phyloP scores from a whole-genome alignment of 2,797 vertebrate genomes.

The Mormyrops attenuatus region DNA sequence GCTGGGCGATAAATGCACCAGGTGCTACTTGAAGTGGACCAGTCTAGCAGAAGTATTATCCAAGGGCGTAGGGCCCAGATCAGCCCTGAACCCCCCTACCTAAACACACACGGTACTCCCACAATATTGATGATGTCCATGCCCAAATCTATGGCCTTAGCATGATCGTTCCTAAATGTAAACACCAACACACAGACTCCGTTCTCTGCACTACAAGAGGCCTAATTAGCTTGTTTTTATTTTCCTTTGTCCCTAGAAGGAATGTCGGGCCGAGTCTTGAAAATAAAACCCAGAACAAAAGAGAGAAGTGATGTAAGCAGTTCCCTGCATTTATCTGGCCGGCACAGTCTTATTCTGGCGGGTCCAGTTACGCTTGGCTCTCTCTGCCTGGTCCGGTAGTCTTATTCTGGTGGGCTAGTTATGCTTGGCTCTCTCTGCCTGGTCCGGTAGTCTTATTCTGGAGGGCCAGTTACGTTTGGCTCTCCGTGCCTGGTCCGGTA shows the following conservation, averaged over 20 bases:
- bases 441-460: too few species aligned
- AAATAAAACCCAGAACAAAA: conserved; percentile 44
- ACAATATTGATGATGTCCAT: too few species aligned
- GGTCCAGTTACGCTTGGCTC: conserved; percentile 34
- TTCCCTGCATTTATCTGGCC: conserved; percentile 40
- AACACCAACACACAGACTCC: not conserved
- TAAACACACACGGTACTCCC: too few species aligned
- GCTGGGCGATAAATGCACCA: not conserved
- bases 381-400: conserved; percentile 4
- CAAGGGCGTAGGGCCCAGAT: not conserved
- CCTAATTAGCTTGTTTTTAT: not conserved
- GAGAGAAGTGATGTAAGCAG: conserved; percentile 40
- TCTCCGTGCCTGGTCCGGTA: too few species aligned
- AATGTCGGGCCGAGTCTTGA: conserved; percentile 30
- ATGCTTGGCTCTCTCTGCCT: too few species aligned
- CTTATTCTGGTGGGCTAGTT: not conserved
- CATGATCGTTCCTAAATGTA: not conserved
- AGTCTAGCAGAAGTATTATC: not conserved
- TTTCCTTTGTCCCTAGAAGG: not conserved
- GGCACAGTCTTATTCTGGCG: conserved; percentile 42
- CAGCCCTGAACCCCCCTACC: too few species aligned
- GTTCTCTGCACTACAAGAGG: not conserved
- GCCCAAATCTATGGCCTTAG: not conserved
- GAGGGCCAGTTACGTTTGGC: too few species aligned
- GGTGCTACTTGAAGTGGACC: not conserved